Conservation (phyloP, 2,888 invertebrate genomes). For the Drosophila suboccidentalis region DNA sequence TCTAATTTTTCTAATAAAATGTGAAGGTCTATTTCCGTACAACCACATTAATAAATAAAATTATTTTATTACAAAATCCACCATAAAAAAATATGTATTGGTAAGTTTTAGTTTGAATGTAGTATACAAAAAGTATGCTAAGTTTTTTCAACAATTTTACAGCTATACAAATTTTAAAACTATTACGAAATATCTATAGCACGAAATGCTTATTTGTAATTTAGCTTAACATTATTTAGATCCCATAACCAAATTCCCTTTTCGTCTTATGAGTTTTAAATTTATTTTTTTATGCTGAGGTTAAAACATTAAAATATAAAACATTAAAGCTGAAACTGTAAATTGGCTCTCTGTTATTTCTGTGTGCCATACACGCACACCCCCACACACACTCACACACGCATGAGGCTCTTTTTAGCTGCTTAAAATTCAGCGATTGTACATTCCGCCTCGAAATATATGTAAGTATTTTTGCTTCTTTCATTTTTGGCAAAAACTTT, state of each 20-base stretch:
- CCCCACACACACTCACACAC: conserved; percentile 5
- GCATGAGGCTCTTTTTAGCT: conserved; percentile 45
- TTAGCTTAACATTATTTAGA: background rate
- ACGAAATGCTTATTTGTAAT: background rate
- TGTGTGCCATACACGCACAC: conserved; percentile 9
- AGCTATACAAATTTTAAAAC: background rate
- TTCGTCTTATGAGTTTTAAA: background rate
- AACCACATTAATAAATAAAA: no score
- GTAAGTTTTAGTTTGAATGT: background rate
- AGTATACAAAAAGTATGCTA: background rate
- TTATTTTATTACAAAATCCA: no score
- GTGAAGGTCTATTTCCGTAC: no score
- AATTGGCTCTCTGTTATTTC: conserved; percentile 22
- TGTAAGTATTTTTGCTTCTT: conserved; percentile 16
- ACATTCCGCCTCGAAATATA: conserved; percentile 36
- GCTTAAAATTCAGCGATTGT: conserved; percentile 71
- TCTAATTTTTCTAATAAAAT: no score
- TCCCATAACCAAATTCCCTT: no score
- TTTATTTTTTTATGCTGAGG: conserved; percentile 14
- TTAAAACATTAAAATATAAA: conserved; percentile 24
- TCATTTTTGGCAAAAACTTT: conserved; percentile 57
- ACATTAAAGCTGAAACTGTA: conserved; percentile 22
- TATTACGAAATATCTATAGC: background rate
- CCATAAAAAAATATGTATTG: no score
- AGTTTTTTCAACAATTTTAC: background rate